These are phyloP conservation scores for Rhaphigaster nebulosa DNA, from an alignment of 2,888 invertebrate species.

Conservation along the genomic window DNA sequence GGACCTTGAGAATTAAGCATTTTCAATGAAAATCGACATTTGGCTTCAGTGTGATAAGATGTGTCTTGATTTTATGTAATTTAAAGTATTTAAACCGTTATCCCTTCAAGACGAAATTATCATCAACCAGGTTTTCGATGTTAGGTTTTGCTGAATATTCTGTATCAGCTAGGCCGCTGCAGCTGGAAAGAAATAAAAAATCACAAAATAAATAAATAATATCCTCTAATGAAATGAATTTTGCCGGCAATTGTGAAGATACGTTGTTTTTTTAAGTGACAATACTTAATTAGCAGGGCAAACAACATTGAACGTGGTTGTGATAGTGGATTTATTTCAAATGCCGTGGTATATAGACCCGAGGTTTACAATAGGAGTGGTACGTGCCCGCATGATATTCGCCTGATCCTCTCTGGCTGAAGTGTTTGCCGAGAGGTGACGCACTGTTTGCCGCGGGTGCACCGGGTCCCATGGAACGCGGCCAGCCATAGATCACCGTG, in stretches of 20 bases:
- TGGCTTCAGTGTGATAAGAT: background rate
- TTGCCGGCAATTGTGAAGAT: background rate
- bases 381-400: conserved; percentile 30
- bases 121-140: background rate
- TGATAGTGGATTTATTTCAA: background rate
- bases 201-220: background rate
- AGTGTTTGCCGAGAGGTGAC: conserved; percentile 33
- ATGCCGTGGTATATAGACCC: background rate
- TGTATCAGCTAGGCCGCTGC: too few relatives aligned
- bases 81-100: background rate
- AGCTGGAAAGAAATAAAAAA: too few relatives aligned
- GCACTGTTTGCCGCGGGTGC: conserved; percentile 2
- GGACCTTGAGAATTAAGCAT: background rate
- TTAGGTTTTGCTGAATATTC: too few relatives aligned
- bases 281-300: background rate
- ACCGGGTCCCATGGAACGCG: background rate
- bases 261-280: too few relatives aligned
- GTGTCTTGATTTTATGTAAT: background rate
- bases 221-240: background rate
- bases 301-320: background rate
- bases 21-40: background rate
- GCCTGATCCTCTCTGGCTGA: background rate
- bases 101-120: background rate
- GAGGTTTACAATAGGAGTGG: background rate
- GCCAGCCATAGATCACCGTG: background rate